Evolutionary conservation across 2,797 vertebrate genomes (phyloP).

Genomic region (Chaetodon trifasciatus): DNA sequence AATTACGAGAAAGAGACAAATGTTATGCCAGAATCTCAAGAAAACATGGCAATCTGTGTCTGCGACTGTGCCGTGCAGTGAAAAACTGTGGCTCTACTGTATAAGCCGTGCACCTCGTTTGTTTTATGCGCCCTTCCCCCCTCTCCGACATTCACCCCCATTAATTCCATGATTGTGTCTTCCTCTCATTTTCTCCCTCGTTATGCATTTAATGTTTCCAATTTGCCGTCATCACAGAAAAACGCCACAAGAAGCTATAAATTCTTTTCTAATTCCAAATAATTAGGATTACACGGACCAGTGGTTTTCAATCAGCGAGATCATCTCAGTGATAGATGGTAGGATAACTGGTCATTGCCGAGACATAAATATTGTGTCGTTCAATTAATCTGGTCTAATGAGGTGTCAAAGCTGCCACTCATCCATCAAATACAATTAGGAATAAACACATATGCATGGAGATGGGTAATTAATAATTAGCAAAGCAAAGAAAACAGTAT

Average conservation of each 20-base stretch:
- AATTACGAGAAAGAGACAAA: conserved; percentile 71
- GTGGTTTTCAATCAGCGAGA: conserved; percentile 98
- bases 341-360: conserved; percentile 94
- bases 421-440: conserved; percentile 99
- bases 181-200: conserved; percentile 84
- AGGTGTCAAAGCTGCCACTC: conserved; percentile 97
- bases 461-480: conserved; percentile 88
- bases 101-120: conserved; percentile 61
- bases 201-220: conserved; percentile 86
- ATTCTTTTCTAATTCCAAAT: conserved; percentile 98
- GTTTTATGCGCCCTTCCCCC: conserved; percentile 71
- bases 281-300: conserved; percentile 98
- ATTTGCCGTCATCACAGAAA: conserved; percentile 85
- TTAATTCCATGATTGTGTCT: conserved; percentile 82
- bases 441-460: conserved; percentile 91
- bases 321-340: conserved; percentile 96
- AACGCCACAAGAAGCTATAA: conserved; percentile 89
- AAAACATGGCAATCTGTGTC: conserved; percentile 53
- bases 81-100: conserved; percentile 46
- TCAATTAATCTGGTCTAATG: conserved; percentile 97
- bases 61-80: conserved; percentile 28
- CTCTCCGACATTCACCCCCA: conserved; percentile 79
- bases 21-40: conserved; percentile 56
- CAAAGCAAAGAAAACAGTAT: conserved; percentile 86
- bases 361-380: conserved; percentile 98